These are phyloP conservation scores for Thymallus thymallus DNA, from an alignment of 2,113 vertebrate species.

Conservation along the genomic window DNA sequence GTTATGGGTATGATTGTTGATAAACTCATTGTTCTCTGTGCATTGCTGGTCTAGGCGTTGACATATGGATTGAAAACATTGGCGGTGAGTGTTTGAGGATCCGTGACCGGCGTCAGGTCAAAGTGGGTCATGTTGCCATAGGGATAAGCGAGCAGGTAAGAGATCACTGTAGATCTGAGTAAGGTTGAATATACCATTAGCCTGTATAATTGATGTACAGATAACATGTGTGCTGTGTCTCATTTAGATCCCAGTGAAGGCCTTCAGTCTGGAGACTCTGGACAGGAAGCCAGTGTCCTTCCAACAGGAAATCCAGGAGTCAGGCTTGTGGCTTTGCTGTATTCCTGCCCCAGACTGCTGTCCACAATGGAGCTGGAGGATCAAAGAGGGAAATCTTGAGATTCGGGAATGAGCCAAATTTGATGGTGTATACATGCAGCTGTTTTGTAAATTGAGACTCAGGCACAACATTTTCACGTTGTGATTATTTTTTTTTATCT, in stretches of 20 bases:
- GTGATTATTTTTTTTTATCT: too few species aligned
- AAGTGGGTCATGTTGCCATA: conserved; percentile 88
- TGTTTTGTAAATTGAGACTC: not conserved
- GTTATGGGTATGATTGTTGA: not conserved
- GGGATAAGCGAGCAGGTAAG: conserved; percentile 94
- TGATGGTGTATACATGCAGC: not conserved
- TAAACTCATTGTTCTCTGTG: not conserved
- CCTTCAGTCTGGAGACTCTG: conserved; percentile 87
- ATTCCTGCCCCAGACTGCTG: conserved; percentile 82
- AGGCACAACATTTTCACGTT: too few species aligned
- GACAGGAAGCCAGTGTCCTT: conserved; percentile 82
- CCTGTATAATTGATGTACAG: not conserved
- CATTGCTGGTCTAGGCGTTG: conserved; percentile 77
- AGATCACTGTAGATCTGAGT: not conserved
- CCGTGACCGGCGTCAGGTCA: conserved; percentile 83
- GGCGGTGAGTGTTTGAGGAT: conserved; percentile 88
- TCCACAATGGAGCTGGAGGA: conserved; percentile 84
- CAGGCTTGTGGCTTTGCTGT: conserved; percentile 83
- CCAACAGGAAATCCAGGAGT: conserved; percentile 81
- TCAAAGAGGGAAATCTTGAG: conserved; percentile 83
- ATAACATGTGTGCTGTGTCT: not conserved
- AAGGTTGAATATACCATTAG: not conserved
- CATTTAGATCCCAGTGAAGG: conserved; percentile 80
- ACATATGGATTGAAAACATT: conserved; percentile 87
- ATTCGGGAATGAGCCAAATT: conserved; percentile 45